Percentiles rank a stretch among this genome's conserved stretches.
Evolutionary conservation across 2,888 invertebrate genomes (phyloP).

Genomic region (Melolontha melolontha): DNA sequence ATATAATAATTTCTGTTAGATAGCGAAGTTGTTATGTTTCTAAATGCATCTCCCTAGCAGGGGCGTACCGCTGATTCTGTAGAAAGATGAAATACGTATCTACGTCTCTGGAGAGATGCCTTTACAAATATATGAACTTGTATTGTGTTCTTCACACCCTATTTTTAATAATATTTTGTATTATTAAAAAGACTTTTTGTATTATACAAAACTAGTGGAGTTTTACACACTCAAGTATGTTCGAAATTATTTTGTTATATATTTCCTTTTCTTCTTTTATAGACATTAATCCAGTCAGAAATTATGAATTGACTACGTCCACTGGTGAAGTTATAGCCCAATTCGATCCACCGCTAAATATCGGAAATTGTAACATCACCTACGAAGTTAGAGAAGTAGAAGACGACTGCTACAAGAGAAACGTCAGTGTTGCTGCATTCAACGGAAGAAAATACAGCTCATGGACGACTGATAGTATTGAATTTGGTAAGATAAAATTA

Average conservation of each 20-base stretch:
- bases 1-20: too few relatives aligned
- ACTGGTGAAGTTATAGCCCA: slow-evolving; percentile 7
- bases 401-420: slow-evolving; percentile 3
- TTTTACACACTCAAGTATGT: too few relatives aligned
- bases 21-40: too few relatives aligned
- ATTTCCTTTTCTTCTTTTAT: background rate
- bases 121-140: too few relatives aligned
- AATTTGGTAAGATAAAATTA: slow-evolving; percentile 12
- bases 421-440: slow-evolving; percentile 8
- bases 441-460: slow-evolving; percentile 19
- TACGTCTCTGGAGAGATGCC: too few relatives aligned
- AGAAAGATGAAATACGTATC: too few relatives aligned
- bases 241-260: background rate
- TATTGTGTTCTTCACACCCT: too few relatives aligned
- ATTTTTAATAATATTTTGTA: too few relatives aligned
- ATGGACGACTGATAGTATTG: slow-evolving; percentile 1
- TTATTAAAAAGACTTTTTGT: too few relatives aligned
- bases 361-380: slow-evolving; percentile 12
- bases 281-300: slow-evolving; percentile 1
- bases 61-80: too few relatives aligned
- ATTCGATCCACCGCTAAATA: slow-evolving; percentile 17
- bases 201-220: too few relatives aligned
- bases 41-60: too few relatives aligned
- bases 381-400: slow-evolving; percentile 29
- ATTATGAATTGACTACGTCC: background rate